phyloP scores from a whole-genome alignment of 2,888 invertebrate species.

The Yponomeuta cagnagella region DNA sequence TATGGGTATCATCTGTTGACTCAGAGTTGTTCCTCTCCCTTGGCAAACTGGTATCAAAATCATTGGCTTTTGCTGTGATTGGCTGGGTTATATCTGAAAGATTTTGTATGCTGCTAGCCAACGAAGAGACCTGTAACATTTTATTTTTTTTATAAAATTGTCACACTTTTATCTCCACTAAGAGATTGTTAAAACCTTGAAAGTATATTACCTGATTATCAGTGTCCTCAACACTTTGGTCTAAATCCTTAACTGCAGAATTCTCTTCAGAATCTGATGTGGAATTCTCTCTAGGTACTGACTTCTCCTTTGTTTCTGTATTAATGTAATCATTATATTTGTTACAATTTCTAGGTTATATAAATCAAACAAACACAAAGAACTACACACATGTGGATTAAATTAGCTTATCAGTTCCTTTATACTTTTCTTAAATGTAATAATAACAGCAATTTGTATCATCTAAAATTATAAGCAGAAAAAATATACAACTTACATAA shows the following conservation, averaged over 20 bases:
- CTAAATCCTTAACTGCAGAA: conserved; percentile 59
- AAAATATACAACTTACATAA: too few species aligned
- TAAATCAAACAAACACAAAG: neutral
- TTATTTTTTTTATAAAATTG: neutral
- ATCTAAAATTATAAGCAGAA: too few species aligned
- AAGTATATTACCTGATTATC: conserved; percentile 58
- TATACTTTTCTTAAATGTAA: neutral
- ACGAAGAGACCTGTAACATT: conserved; percentile 55
- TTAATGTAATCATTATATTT: neutral
- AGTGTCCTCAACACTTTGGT: conserved; percentile 68
- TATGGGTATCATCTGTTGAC: conserved; percentile 67
- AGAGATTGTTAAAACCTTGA: neutral
- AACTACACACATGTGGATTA: neutral
- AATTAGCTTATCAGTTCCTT: neutral
- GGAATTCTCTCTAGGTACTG: conserved; percentile 77
- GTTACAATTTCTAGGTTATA: neutral
- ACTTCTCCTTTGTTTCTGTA: conserved; percentile 61
- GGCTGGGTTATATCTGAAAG: conserved; percentile 68
- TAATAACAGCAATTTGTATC: too few species aligned
- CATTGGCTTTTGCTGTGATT: conserved; percentile 58
- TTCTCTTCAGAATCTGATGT: conserved; percentile 80
- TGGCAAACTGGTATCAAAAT: conserved; percentile 45
- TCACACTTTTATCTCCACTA: neutral
- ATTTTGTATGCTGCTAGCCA: conserved; percentile 69
- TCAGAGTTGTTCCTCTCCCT: conserved; percentile 52